Evolutionary conservation across 64 coral and sea anemone genomes (phyloP).

Genomic region (Stichodactyla helianthus): DNA sequence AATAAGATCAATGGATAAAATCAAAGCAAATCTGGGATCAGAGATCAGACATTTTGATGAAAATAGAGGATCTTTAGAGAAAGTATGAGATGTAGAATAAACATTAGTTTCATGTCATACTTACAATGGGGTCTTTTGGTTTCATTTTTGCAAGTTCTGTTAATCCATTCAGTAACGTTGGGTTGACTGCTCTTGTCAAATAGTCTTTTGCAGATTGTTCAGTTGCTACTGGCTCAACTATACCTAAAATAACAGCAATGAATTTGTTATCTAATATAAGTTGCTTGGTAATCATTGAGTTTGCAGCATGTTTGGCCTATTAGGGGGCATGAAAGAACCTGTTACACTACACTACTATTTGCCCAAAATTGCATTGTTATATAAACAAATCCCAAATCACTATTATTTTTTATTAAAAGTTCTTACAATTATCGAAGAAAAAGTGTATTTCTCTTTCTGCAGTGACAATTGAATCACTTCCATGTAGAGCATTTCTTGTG

Average conservation of each 20-base stretch:
- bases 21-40: too few relatives aligned
- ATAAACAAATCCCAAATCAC: too few relatives aligned
- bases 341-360: too few relatives aligned
- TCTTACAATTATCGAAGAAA: conserved; percentile 98
- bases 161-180: conserved; percentile 80
- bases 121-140: conserved; percentile 92
- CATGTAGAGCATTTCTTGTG: conserved; percentile 96
- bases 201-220: conserved; percentile 95
- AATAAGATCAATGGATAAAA: too few relatives aligned
- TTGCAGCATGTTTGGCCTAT: too few relatives aligned
- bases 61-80: too few relatives aligned
- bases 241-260: conserved; percentile 52
- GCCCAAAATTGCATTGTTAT: too few relatives aligned
- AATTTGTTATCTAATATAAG: too few relatives aligned
- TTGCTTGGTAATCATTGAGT: too few relatives aligned
- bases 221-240: conserved; percentile 89
- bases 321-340: too few relatives aligned
- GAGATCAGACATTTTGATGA: too few relatives aligned
- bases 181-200: conserved; percentile 84
- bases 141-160: conserved; percentile 97
- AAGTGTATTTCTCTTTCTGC: conserved; percentile 95
- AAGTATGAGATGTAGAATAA: not conserved
- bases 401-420: not conserved
- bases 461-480: conserved; percentile 80
- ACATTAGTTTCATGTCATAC: not conserved